A percentile compares a stretch with the other conserved stretches of the same genome.
Evolutionary conservation across 2,797 vertebrate genomes (phyloP).

Genomic region (Carapus acus): DNA sequence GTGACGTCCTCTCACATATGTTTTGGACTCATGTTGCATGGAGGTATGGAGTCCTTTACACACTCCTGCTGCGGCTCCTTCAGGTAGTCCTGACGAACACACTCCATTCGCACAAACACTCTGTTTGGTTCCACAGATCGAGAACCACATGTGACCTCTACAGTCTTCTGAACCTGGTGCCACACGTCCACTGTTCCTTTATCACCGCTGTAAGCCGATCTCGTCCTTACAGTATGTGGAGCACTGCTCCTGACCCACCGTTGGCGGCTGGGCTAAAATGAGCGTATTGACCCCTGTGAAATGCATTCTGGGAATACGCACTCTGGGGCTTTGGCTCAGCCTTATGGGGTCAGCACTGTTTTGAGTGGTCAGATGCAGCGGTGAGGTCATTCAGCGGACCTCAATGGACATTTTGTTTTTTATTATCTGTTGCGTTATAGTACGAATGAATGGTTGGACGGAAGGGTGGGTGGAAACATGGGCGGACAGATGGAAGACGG

Average conservation of each 20-base stretch:
- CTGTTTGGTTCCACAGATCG: conserved; percentile 3
- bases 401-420: conserved; percentile 4
- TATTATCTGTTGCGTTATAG: too few species aligned
- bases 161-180: conserved; percentile 6
- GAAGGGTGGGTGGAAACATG: too few species aligned
- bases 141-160: conserved; percentile 20
- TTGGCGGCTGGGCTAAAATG: conserved; percentile 70
- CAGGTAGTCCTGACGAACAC: neutral
- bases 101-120: conserved; percentile 1
- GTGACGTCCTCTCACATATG: conserved; percentile 18
- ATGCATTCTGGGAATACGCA: conserved; percentile 76
- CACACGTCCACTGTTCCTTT: conserved; percentile 41
- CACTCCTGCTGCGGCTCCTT: neutral
- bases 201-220: conserved; percentile 60
- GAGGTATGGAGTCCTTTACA: neutral
- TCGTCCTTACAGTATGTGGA: conserved; percentile 53
- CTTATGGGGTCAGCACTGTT: conserved; percentile 62
- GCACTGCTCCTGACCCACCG: conserved; percentile 48
- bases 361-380: conserved; percentile 39
- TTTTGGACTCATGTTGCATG: conserved; percentile 31
- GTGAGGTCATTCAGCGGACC: conserved; percentile 54
- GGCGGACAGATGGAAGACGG: too few species aligned
- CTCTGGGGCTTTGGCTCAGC: conserved; percentile 55
- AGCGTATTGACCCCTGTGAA: conserved; percentile 71
- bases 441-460: too few species aligned